These are phyloP conservation scores for Ephialtes manifestator DNA, from an alignment of 2,888 invertebrate genomes.

Conservation along the genomic window DNA sequence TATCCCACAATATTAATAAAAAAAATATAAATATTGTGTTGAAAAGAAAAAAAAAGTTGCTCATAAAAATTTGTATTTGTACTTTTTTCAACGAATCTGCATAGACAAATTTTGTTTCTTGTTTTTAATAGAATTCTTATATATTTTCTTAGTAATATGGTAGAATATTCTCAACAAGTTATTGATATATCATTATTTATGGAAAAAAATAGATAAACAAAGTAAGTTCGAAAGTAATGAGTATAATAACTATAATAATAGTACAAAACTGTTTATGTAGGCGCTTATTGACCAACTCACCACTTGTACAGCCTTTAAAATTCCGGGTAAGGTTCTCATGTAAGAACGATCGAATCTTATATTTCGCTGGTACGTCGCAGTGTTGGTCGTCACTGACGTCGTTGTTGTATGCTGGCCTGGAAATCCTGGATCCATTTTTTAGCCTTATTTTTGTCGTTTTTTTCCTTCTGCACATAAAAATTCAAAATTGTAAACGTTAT, in stretches of 20 bases:
- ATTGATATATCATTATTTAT: not conserved
- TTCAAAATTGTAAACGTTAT: not conserved
- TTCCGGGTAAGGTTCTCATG: conserved; percentile 91
- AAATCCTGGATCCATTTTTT: conserved; percentile 89
- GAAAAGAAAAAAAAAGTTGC: too few species aligned
- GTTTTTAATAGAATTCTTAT: too few species aligned
- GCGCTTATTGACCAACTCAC: conserved; percentile 87
- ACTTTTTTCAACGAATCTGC: too few species aligned
- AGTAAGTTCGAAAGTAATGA: too few species aligned
- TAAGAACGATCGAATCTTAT: conserved; percentile 92
- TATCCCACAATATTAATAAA: not conserved
- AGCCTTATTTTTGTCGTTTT: conserved; percentile 17
- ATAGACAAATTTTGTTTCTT: too few species aligned
- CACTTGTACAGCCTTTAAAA: conserved; percentile 92
- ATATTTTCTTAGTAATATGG: too few species aligned
- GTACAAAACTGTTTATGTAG: not conserved
- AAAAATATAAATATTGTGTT: not conserved
- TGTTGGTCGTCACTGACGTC: conserved; percentile 86
- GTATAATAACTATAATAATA: too few species aligned
- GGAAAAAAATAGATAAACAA: too few species aligned
- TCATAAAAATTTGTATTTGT: too few species aligned
- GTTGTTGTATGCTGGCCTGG: conserved; percentile 92
- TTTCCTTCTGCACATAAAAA: conserved; percentile 16
- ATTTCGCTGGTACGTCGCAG: conserved; percentile 91
- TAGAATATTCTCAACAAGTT: not conserved